Conservation (phyloP, 2,888 invertebrate genomes). For the Auanema sp. region DNA sequence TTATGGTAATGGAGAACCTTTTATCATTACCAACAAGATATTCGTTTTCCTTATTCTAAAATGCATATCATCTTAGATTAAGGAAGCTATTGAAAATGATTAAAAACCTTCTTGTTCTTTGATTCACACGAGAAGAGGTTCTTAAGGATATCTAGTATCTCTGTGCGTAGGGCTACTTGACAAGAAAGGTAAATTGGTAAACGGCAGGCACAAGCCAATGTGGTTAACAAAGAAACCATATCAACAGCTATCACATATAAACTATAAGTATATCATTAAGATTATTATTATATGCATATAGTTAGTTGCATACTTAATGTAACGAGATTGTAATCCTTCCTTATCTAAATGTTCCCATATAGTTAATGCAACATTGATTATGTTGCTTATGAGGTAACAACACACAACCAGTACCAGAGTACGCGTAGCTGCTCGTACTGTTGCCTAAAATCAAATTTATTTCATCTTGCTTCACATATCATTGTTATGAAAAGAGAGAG, state of each 20-base stretch:
- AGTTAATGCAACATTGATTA: conserved; percentile 56
- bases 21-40: not conserved
- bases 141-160: conserved; percentile 38
- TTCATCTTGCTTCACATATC: not conserved
- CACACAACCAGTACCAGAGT: conserved; percentile 60
- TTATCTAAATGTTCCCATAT: conserved; percentile 59
- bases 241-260: conserved; percentile 58
- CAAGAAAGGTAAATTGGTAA: conserved; percentile 58
- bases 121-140: conserved; percentile 9
- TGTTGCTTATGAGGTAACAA: conserved; percentile 58
- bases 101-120: not conserved
- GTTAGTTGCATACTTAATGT: conserved; percentile 28
- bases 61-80: not conserved
- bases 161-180: conserved; percentile 44
- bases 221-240: conserved; percentile 54
- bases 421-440: conserved; percentile 56
- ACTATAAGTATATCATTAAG: conserved; percentile 21
- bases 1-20: too few species aligned
- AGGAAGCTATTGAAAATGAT: too few species aligned
- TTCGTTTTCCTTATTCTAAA: not conserved
- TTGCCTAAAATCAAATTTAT: conserved; percentile 29
- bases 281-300: not conserved
- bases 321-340: conserved; percentile 21
- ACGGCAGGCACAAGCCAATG: conserved; percentile 58
- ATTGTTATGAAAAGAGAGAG: not conserved